Conservation (phyloP, 2,113 vertebrate genomes). For the Amblyopsis rosae region DNA sequence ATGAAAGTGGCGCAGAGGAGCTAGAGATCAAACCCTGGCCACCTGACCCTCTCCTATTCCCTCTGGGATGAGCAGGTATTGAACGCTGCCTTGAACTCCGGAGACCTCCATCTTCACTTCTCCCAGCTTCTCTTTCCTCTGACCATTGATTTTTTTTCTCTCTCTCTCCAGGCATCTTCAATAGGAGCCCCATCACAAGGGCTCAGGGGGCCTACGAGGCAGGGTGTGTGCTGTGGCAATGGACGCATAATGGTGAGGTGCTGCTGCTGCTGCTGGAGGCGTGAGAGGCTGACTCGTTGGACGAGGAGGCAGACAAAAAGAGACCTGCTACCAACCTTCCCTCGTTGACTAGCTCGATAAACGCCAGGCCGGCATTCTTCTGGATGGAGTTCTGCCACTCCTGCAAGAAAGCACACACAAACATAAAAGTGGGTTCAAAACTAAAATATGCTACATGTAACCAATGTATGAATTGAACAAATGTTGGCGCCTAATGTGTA, state of each 20-base stretch:
- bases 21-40: slow-evolving; percentile 57
- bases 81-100: slow-evolving; percentile 69
- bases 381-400: slow-evolving; percentile 96
- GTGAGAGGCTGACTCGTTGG: slow-evolving; percentile 4
- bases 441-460: neutral
- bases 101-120: slow-evolving; percentile 34
- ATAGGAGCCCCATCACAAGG: slow-evolving; percentile 29
- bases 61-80: slow-evolving; percentile 59
- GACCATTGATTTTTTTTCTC: slow-evolving; percentile 25
- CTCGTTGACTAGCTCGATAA: slow-evolving; percentile 91
- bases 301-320: neutral
- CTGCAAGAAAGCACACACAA: slow-evolving; percentile 41
- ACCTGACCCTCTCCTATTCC: slow-evolving; percentile 55
- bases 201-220: slow-evolving; percentile 30
- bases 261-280: neutral
- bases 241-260: slow-evolving; percentile 54
- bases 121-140: slow-evolving; percentile 34
- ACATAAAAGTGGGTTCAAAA: neutral
- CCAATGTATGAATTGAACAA: neutral
- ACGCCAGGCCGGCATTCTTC: slow-evolving; percentile 89
- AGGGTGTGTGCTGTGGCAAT: slow-evolving; percentile 10
- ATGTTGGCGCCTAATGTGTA: neutral
- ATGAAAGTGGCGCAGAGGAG: slow-evolving; percentile 50
- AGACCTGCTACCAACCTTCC: slow-evolving; percentile 68
- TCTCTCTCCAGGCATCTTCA: slow-evolving; percentile 23